Base-by-base conservation (phyloP, 2,888 invertebrate species). In the Zygothrica quintamaculata region DNA sequence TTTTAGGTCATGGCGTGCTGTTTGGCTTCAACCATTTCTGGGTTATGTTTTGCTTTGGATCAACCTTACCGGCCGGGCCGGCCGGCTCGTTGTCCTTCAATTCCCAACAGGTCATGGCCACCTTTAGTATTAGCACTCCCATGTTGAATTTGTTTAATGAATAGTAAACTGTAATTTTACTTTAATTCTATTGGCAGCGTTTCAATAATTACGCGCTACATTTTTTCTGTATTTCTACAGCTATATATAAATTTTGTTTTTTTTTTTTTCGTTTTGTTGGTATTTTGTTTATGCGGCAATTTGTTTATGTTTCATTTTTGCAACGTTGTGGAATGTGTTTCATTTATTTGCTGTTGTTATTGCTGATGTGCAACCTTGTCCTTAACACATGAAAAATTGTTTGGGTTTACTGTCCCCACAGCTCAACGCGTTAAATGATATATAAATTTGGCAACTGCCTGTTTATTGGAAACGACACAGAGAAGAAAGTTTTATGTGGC, bases 1-100 rank as follows among this genome's bases (percentile, higher is more conserved):
- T 80, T 80, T 81, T 80, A 66, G 87, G 74, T 62, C 78, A 81
- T 84, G 80, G 87, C 85, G 87, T 86, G 69, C 59, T 65, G 43
- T 65, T 56, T 44, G 29, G 26, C 48, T 61, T 48, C 16, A 60
- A 48, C 44, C 8, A 31, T 59, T 61, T 56, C 61, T 62, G 76
- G 57, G 40, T 39, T 61, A 47, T 52, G 48, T 53, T 61, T 16
- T 53, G 51, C 36, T 59, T 43, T 42, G 16, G 50, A 40, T 52
- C 40, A 43, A 48, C 56, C 42, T n/a, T n/a, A n/a, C n/a, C n/a
- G n/a, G 46, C 39, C 51, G 40, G 34, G 46, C 31, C 46, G 33
- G 59, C 37, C 44, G 47, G 60, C 43, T 43, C 3, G 16, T 9
- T 13, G 25, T 29, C 29, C 29, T 9, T 29, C 29, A 29, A n/a